phyloP scores from a whole-genome alignment of 30 jellyfish, hydroid and myxozoan genomes.

The Catostylus mosaicus region DNA sequence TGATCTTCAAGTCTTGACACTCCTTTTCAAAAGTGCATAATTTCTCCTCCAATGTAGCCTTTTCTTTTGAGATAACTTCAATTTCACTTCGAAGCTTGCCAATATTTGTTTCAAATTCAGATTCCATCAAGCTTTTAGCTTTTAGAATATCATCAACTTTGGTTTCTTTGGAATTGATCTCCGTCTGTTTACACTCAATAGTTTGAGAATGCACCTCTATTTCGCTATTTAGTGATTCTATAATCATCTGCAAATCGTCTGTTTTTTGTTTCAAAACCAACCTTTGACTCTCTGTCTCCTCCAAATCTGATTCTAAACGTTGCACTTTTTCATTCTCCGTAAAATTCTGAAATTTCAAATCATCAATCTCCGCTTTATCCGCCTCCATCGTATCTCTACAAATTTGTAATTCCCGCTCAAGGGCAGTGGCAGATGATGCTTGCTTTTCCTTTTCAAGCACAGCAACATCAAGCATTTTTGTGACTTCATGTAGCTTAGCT shows the following conservation, averaged over 20 bases:
- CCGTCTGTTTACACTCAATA: not conserved
- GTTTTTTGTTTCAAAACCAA: not conserved
- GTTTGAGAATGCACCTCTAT: not conserved
- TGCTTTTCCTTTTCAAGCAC: not conserved
- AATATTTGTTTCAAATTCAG: not conserved
- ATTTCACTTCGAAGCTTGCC: not conserved
- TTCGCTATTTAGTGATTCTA: constrained; percentile 1
- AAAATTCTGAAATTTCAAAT: not conserved
- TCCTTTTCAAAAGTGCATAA: not conserved
- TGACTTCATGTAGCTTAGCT: not conserved
- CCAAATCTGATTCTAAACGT: not conserved
- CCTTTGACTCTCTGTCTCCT: too few relatives aligned
- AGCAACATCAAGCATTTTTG: not conserved
- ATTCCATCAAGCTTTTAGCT: too few relatives aligned
- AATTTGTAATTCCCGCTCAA: not conserved
- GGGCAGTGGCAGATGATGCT: not conserved
- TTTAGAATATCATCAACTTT: not conserved
- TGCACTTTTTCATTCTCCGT: not conserved
- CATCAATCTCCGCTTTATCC: constrained; percentile 7
- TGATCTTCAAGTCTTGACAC: not conserved
- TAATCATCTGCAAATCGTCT: not conserved
- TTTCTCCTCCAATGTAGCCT: not conserved
- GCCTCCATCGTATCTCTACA: not conserved
- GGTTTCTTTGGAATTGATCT: not conserved
- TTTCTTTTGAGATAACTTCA: not conserved